Evolutionary conservation across 2,113 vertebrate genomes (phyloP), one percentile per base, ranked within the genome.

Genomic region (Emydocephalus ijimae): DNA sequence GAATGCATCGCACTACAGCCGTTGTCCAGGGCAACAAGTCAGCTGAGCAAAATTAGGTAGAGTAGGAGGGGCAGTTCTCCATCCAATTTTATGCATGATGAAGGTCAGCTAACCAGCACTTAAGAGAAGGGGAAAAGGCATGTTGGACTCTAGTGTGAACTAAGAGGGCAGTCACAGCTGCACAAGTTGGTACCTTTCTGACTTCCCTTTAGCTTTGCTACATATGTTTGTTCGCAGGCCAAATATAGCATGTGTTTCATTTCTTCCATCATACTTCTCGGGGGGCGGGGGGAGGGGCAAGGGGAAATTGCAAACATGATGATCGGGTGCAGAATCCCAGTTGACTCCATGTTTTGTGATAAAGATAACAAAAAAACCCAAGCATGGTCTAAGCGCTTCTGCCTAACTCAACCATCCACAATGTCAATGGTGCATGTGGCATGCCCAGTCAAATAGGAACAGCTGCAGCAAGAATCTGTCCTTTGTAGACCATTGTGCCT

Each of bases 41-140:
- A 99, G 98, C 99, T 99, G 98, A 99, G 99, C 98, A 99, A 98
- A 98, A 98, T 99, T 99, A 99, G 99, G 99, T 99, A 99, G 99
- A 98, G 98, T 98, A 98, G 98, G 98, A 98, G 96, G 97, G 97
- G 93, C 94, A 97, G 97, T 95, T 94, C 96, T 97, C 97, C 96
- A 45, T 95, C 95, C 95, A 96, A 94, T 96, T 95, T 97, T 98
- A 91, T 98, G 99, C 98, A 98, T 99, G 98, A 96, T 95, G 92
- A 95, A 97, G 96, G 96, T 95, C 96, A 97, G 96, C 96, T 97
- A 97, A 97, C 96, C 97, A 97, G 96, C 97, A 97, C 96, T 96
- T 61, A 93, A 97, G 95, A 95, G 96, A 95, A 96, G 97, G 95
- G 95, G 95, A 96, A 97, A 95, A 96, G 96, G 95, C 95, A 96